A percentile compares a stretch with the other conserved stretches of the same genome.
These are phyloP conservation scores for Montipora foliosa DNA, from an alignment of 64 coral and sea anemone genomes.

Conservation along the genomic window DNA sequence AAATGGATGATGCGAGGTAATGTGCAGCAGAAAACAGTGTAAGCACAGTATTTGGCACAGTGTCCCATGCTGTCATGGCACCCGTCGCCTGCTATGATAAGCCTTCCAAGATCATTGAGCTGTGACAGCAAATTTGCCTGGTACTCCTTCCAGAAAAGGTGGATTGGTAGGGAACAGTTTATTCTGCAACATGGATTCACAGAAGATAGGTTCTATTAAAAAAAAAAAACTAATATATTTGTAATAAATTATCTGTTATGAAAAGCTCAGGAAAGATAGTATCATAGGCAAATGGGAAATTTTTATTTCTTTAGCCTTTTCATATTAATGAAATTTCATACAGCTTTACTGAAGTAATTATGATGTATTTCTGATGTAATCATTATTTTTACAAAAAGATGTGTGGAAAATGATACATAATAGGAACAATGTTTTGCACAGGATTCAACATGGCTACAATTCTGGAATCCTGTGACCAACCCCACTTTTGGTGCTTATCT, in stretches of 20 bases:
- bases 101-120: background rate
- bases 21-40: background rate
- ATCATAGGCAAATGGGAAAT: constrained; percentile 6
- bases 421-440: background rate
- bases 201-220: background rate
- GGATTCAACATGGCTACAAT: background rate
- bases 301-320: constrained; percentile 7
- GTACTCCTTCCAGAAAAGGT: background rate
- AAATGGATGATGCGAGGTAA: background rate
- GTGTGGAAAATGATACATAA: background rate
- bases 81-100: background rate
- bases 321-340: constrained; percentile 10
- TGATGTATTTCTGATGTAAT: background rate
- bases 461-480: background rate
- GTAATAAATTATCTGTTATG: background rate
- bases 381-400: background rate
- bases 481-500: background rate
- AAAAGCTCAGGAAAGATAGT: background rate
- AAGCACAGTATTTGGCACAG: background rate
- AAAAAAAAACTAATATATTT: background rate
- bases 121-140: background rate
- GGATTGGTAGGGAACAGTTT: background rate
- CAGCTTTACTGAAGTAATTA: constrained; percentile 23
- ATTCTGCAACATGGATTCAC: background rate
- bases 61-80: background rate